A percentile compares a stretch with the other conserved stretches of the same genome.
These are phyloP conservation scores for Crotalus horridus DNA, from an alignment of 2,113 vertebrate species.

Conservation along the genomic window DNA sequence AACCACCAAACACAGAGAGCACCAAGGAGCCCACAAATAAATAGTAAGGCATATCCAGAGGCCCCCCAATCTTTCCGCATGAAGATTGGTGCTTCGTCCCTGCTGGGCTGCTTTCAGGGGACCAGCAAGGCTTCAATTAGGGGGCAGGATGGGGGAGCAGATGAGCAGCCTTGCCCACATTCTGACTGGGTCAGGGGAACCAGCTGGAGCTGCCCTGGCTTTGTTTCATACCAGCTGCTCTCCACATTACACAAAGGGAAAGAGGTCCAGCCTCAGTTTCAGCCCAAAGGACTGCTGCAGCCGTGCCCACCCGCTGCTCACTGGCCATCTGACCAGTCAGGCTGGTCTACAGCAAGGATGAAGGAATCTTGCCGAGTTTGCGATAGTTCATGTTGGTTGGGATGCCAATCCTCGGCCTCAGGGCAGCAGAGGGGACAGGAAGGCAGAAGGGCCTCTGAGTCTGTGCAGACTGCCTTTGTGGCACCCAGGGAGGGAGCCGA, in stretches of 20 bases:
- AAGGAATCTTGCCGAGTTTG: not conserved
- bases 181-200: not conserved
- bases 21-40: no score
- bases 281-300: not conserved
- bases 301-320: not conserved
- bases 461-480: not conserved
- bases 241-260: not conserved
- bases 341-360: not conserved
- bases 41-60: not conserved
- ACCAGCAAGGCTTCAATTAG: not conserved
- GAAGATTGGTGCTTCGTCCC: no score
- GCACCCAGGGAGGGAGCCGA: not conserved
- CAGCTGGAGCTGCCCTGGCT: not conserved
- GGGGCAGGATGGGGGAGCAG: no score
- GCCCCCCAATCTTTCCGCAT: not conserved
- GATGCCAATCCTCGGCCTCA: not conserved
- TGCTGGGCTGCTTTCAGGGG: not conserved
- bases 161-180: no score
- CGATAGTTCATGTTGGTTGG: not conserved
- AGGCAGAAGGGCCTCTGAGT: not conserved
- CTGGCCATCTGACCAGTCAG: not conserved
- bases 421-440: not conserved
- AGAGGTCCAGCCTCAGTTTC: not conserved
- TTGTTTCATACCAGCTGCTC: not conserved
- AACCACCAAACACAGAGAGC: no score